Conservation (phyloP, 2,113 vertebrate species). For the Oriolus oriolus region DNA sequence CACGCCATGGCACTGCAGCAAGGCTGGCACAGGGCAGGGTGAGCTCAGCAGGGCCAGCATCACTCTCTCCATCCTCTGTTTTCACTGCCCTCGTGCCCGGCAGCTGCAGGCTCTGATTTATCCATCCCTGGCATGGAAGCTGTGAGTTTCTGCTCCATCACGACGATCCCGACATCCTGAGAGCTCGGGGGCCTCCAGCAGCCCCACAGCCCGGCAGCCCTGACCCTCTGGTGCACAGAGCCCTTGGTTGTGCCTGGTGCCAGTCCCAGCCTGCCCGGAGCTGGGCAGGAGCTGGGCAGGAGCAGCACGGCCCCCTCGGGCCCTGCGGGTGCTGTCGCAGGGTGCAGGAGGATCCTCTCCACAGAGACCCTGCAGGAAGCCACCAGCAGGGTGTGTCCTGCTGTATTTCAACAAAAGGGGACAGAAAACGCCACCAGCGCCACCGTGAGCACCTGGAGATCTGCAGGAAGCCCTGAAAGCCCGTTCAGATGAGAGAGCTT, state of each 20-base stretch:
- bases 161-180: fast-evolving
- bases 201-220: not conserved
- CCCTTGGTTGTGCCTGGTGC: not conserved
- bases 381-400: not conserved
- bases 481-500: not conserved
- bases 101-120: not conserved
- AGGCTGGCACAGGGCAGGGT: not conserved
- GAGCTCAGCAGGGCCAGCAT: not conserved
- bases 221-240: not conserved
- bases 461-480: not conserved
- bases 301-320: fast-evolving
- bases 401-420: not conserved
- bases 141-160: not conserved
- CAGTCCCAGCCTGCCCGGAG: not conserved
- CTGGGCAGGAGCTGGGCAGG: not conserved
- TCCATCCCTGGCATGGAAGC: not conserved
- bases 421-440: not conserved
- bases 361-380: not conserved
- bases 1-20: fast-evolving
- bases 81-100: fast-evolving
- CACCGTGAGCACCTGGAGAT: fast-evolving
- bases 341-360: not conserved
- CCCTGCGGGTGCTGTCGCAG: not conserved
- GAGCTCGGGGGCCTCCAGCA: not conserved
- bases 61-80: not conserved